These are phyloP conservation scores for Sminthurides bifidus DNA, from an alignment of 1,140 invertebrate genomes.

Conservation along the genomic window DNA sequence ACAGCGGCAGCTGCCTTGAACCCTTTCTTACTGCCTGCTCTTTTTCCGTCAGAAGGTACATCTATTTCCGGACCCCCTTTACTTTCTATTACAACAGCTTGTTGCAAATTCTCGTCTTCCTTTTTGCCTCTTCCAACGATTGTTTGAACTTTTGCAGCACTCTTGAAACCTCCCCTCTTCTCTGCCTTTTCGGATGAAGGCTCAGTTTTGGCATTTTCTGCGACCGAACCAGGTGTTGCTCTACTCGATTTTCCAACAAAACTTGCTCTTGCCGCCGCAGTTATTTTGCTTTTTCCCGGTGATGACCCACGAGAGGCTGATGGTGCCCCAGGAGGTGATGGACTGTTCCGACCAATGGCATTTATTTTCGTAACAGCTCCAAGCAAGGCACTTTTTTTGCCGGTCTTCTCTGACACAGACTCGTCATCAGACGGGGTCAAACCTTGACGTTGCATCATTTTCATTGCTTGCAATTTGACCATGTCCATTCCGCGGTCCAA, in stretches of 20 bases:
- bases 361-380: neutral
- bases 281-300: neutral
- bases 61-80: too few species aligned
- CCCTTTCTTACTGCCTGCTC: too few species aligned
- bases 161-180: too few species aligned
- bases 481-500: neutral
- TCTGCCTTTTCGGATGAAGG: neutral
- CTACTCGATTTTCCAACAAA: neutral
- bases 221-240: neutral
- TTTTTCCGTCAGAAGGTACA: too few species aligned
- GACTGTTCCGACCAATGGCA: neutral
- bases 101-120: too few species aligned
- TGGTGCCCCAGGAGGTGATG: neutral
- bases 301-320: neutral
- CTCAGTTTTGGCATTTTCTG: neutral
- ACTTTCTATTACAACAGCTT: too few species aligned
- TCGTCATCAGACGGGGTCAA: neutral
- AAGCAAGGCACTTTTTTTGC: neutral
- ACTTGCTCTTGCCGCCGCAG: neutral
- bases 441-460: constrained; percentile 2
- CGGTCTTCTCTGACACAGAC: neutral
- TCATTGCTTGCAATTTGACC: constrained; percentile 1
- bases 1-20: too few species aligned
- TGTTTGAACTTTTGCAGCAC: too few species aligned
- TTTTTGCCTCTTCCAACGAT: too few species aligned